Evolutionary conservation across 2,888 invertebrate species (phyloP), one percentile per base, ranked within the genome.

Genomic region (Catocala sponsa): DNA sequence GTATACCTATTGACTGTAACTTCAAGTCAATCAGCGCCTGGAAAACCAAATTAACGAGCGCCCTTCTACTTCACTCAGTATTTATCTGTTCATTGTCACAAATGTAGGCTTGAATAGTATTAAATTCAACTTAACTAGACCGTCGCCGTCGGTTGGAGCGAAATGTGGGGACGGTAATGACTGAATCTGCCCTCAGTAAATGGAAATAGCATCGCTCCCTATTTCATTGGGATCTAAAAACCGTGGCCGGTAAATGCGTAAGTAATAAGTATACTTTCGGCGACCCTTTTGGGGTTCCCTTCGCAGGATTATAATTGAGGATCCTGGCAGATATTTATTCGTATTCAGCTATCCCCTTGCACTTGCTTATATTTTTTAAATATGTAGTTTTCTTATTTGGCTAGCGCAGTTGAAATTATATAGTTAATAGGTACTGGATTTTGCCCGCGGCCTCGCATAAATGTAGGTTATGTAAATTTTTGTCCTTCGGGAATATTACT

Each of bases 51-150:
- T 1, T 7, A 38, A 38, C 9, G 7, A 38, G 35, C 35, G 6
- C 7, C 35, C 35, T 38, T 38, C 9, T 9, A 38, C 9, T 38
- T 38, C 35, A 38, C 6, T 38, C 35, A 43, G 43, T n/a, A 43
- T 5, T 43, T n/a, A 43, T 61, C 58, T 35, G 65, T 43, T 12
- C 11, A 43, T 43, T n/a, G 43, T 43, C 43, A 43, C 43, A 43
- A 43, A 43, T 38, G 44, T 47, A 47, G 25, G 25, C 15, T 47
- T 25, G 7, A 25, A 25, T 47, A 25, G 12, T 48, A 48, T 48
- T 48, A 48, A 32, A 48, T 48, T 48, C n/a, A 33, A 32, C 25
- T 48, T 33, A 48, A 33, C 33, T 48, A 32, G n/a, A 48, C 32
- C 48, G 48, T 48, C 25, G 25, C 25, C 25, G 25, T 25, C 15